Base-by-base conservation (phyloP, 2,797 vertebrate genomes). In the Pteronotus mesoamericanus region DNA sequence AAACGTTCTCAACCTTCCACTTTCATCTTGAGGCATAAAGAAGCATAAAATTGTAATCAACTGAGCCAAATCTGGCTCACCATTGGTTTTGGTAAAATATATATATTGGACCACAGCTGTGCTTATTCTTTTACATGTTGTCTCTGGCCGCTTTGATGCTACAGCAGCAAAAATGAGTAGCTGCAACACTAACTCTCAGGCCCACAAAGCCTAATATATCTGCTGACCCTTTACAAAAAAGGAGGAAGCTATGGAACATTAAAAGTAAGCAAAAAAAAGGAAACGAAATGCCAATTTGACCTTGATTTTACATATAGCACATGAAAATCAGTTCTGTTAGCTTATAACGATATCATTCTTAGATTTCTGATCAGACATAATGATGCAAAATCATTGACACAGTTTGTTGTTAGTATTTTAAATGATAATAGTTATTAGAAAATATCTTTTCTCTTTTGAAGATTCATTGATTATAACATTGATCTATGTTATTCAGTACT, bases 401-500 rank as follows among this genome's bases (percentile, higher is more conserved):
- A 24, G 8, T 82, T 84, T 66, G 26, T 42, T 80, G 21, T 44
- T 71, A 55, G 22, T 82, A 93, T 46, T 91, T 87, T 86, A 79
- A 55, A 92, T 84, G 18, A 77, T 15, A 86, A 55, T 71, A 39
- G 59, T 6, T 66, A 68, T 84, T 59, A 19, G 2, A 79, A 64
- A 71, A 37, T 83, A 34, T 19, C 1, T 91, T 92, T 82, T 26
- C 42, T 69, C 66, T 59, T 90, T 91, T 91, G 32, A 93, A 96
- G 92, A 75, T 93, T 19, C 5, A 48, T 53, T 90, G 21, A 44
- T 97, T 88, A 96, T 0, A 92, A 89, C 57, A 15, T 64, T 69
- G 94, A 96, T 68, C 57, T 95, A 29, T 98, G 69, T 98, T 91
- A 69, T 98, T 71, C 97, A 99, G 99, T 99, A 98, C 97, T 98